Evolutionary conservation across 2,113 vertebrate genomes (phyloP).

Genomic region (Nibea albiflora): DNA sequence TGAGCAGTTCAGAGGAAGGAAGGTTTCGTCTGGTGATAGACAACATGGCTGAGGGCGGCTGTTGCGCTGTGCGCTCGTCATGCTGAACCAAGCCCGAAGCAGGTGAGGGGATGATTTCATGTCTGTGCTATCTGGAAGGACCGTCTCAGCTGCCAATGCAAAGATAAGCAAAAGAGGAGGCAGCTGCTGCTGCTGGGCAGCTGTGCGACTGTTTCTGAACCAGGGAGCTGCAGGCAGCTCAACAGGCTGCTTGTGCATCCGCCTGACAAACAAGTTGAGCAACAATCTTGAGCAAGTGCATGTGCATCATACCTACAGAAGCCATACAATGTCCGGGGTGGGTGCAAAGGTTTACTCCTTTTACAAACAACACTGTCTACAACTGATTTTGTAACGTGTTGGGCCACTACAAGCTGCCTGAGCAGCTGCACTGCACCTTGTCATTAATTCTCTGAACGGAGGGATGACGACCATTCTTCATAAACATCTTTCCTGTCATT

Average conservation of each 20-base stretch:
- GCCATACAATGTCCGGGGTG: neutral
- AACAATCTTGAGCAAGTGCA: slow-evolving; percentile 16
- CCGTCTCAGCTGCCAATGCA: slow-evolving; percentile 67
- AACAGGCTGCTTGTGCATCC: slow-evolving; percentile 47
- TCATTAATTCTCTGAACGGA: too few relatives aligned
- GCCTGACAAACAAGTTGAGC: slow-evolving; percentile 33
- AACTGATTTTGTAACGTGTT: too few relatives aligned
- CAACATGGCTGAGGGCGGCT: slow-evolving; percentile 56
- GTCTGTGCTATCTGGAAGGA: slow-evolving; percentile 64
- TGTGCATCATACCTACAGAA: slow-evolving; percentile 8
- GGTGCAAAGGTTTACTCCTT: neutral
- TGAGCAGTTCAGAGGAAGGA: slow-evolving; percentile 58
- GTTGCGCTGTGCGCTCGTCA: slow-evolving; percentile 50
- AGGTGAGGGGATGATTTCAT: slow-evolving; percentile 72
- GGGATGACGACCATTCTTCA: too few relatives aligned
- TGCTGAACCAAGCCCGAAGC: slow-evolving; percentile 51
- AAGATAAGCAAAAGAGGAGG: slow-evolving; percentile 62
- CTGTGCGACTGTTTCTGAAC: slow-evolving; percentile 32
- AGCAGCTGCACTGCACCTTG: too few relatives aligned
- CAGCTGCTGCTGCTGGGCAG: slow-evolving; percentile 47
- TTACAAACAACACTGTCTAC: too few relatives aligned
- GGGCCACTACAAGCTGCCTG: too few relatives aligned
- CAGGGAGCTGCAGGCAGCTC: slow-evolving; percentile 38
- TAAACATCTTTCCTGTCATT: too few relatives aligned
- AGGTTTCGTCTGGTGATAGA: slow-evolving; percentile 65